These are phyloP conservation scores for Pipistrellus pipistrellus DNA, from an alignment of 2,797 vertebrate species.

Conservation along the genomic window DNA sequence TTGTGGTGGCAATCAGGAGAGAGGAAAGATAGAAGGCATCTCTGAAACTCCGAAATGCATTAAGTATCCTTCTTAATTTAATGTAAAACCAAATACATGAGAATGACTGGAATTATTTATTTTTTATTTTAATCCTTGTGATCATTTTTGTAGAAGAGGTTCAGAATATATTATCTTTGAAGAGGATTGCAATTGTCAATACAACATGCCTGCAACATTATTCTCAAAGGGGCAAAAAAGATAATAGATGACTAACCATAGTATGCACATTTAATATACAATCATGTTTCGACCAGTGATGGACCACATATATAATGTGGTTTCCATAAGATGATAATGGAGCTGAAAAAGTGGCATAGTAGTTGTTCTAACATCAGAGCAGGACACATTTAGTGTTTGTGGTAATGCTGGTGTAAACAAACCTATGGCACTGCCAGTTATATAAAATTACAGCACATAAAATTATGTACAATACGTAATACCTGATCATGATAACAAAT, in stretches of 20 bases:
- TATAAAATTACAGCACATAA: neutral
- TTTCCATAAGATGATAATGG: neutral
- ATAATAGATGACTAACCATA: slow-evolving; percentile 24
- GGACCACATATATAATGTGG: no score
- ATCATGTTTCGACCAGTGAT: neutral
- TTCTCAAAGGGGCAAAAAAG: slow-evolving; percentile 16
- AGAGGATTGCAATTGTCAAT: slow-evolving; percentile 84
- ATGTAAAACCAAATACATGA: slow-evolving; percentile 68
- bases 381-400: neutral
- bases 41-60: slow-evolving; percentile 62
- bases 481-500: neutral
- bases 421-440: neutral
- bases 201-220: slow-evolving; percentile 70
- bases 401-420: neutral
- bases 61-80: slow-evolving; percentile 69
- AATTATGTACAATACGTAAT: neutral
- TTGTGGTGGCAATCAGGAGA: neutral
- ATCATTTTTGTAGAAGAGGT: slow-evolving; percentile 78
- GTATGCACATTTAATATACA: neutral
- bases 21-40: neutral
- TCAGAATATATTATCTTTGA: slow-evolving; percentile 83
- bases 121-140: slow-evolving; percentile 80
- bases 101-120: slow-evolving; percentile 60
- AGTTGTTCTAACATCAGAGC: neutral
- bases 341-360: neutral